A percentile compares a stretch with the other conserved stretches of the same genome.
Conservation (phyloP, 2,113 vertebrate genomes). For the Gobio gobio region DNA sequence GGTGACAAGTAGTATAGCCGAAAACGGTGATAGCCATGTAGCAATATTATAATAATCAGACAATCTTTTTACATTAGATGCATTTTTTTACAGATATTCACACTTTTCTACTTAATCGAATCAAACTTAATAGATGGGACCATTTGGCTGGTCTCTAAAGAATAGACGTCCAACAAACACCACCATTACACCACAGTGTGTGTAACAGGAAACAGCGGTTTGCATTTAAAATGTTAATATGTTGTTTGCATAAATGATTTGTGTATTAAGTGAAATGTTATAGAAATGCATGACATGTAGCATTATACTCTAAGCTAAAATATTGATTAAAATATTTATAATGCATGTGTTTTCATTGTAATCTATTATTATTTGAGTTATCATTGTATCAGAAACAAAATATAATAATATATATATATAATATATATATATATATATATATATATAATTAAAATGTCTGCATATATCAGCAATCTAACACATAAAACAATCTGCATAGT, state of each 20-base stretch:
- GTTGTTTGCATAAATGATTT: not conserved
- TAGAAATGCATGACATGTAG: not conserved
- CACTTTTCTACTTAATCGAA: no score
- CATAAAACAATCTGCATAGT: no score
- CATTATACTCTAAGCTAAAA: not conserved
- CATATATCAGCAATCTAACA: no score
- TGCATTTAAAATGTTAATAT: not conserved
- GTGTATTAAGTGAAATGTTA: not conserved
- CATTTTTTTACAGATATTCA: no score
- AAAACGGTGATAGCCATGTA: no score
- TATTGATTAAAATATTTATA: not conserved
- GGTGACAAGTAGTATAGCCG: no score
- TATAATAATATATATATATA: no score
- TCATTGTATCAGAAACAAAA: not conserved
- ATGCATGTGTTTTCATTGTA: not conserved
- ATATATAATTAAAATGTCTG: not conserved
- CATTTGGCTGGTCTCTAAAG: not conserved
- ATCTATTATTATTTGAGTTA: not conserved
- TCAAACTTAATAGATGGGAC: no score
- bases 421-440: no score
- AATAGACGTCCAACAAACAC: not conserved
- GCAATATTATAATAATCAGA: no score
- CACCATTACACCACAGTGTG: not conserved
- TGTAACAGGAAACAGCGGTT: not conserved
- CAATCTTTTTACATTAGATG: no score